Evolutionary conservation across 2,888 invertebrate species (phyloP), one percentile per base, ranked within the genome.

Genomic region (Drosophila borborema): DNA sequence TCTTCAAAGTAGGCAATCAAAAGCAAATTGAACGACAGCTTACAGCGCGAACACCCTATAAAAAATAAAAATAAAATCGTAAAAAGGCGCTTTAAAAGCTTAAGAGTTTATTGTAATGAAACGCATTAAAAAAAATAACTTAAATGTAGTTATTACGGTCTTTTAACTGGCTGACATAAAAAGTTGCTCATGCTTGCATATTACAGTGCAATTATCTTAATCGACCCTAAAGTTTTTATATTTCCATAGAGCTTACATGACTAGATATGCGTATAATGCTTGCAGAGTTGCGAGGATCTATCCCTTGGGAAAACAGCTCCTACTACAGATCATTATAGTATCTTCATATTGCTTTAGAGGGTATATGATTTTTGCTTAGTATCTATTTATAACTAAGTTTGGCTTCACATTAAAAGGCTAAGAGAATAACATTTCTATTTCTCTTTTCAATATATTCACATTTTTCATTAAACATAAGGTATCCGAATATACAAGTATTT

Each of bases 1-100:
- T 62, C 65, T 40, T 45, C 41, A 70, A 80, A 82, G 64, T 48
- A 60, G 71, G 61, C 84, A 76, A 74, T 78, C 49, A 71, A 73
- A 79, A 53, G 58, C 31, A 55, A 55, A 46, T 64, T 48, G 40
- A 56, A 41, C n/a, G 20, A 64, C 31, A 12, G 64, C 38, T n/a
- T 38, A 31, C 46, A 31, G 20, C 28, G n/a, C 6, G 46, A 66
- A 40, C 48, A 23, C 64, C 31, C 66, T 64, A 20, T 46, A 63
- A 65, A 53, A 51, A 46, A 28, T 28, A 28, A 28, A 63, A 65
- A 53, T 36, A 46, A 28, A 41, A 28, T 9, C 38, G 23, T n/a
- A 10, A 41, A 53, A 48, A 53, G 36, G 10, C 49, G n/a, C 5
- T 49, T 49, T 14, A 49, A 31, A n/a, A 31, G 49, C 6, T 49